Base-by-base conservation (phyloP, 2,113 vertebrate genomes). In the Trichechus manatus region DNA sequence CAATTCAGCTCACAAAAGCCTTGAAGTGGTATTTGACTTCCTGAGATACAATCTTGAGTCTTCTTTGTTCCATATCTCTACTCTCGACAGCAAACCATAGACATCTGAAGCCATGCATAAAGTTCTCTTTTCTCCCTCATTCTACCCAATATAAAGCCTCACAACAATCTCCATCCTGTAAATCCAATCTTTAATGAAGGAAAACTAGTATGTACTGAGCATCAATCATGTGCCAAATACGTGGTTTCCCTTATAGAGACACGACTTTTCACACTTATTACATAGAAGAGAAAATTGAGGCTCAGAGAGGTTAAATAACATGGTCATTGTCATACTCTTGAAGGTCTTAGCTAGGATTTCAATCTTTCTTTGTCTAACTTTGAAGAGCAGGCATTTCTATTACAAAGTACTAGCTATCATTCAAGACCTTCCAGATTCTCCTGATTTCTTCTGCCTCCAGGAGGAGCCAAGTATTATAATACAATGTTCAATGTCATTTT, bases 401-500 rank as follows among this genome's bases (percentile, higher is more conserved):
- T 33, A 33, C 8, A 77, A 95, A 91, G 29, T 29, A 42, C 31
- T 77, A 56, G 44, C 7, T 87, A 33, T 14, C 5, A 64, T 66
- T 77, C 17, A 82, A 89, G 50, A 66, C n/a, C 42, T 78, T 87
- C 9, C 6, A 33, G 29, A 72, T 9, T 70, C 33, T 25, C 78
- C 33, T 29, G 33, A 39, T 42, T 82, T 50, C 5, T 75, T 94
- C 61, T 53, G 50, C 47, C 75, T 75, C 50, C 13, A 33, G 22
- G 19, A 91, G 77, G 44, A 89, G 59, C 23, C 33, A 89, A 82
- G 31, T 64, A 61, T 53, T 86, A 53, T 19, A 87, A 89, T 50
- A 53, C 33, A 22, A 36, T 89, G 20, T 33, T 80, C 74, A 93
- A 66, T 63, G 83, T 96, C 89, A 84, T 15, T 95, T 93, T 63